Base-by-base conservation (phyloP, 1,140 invertebrate species). In the Neelides sp. region DNA sequence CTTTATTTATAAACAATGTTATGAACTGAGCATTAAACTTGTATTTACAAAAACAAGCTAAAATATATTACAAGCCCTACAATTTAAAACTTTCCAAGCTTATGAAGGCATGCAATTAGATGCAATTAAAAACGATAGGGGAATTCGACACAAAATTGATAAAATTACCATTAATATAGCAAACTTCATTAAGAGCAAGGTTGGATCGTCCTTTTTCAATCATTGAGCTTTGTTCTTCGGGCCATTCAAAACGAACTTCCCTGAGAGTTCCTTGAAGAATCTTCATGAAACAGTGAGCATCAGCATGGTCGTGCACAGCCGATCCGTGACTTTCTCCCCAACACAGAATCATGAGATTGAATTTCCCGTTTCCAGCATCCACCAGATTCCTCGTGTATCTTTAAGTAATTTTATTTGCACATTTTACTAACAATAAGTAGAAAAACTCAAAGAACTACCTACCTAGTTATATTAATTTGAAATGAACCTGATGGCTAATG, bases 281-380 rank as follows among this genome's bases (percentile, higher is more conserved):
- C 64, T 98, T 98, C 85, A 98, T 93, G 63, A 99, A 93, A 66
- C 95, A 99, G 64, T 98, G 92, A 0, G 92, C 79, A 62, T 95
- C 78, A 0, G 92, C 80, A 65, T 99, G 95, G 67, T 96, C 92
- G 64, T 99, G 95, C 56, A 99, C 95, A 13, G 84, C 79, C 0
- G 90, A 94, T 0, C 83, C 85, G 54, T 96, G 89, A 23, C 88
- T 88, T 65, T 94, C 87, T 26, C 87, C 85, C 95, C 95, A 99
- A 68, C 93, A 97, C 0, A 99, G 66, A 19, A 96, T 74, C 80
- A 99, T 92, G 54, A 99, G 72, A 69, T 99, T 98, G 68, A 95
- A 99, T 66, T 89, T 93, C 1, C 90, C 94, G 68, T 98, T 98
- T 8, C 91, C 92, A 55, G 77, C 78, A 64, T 95, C 89, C 2